Conservation (phyloP, 2,888 invertebrate genomes). For the Dynastes maya region DNA sequence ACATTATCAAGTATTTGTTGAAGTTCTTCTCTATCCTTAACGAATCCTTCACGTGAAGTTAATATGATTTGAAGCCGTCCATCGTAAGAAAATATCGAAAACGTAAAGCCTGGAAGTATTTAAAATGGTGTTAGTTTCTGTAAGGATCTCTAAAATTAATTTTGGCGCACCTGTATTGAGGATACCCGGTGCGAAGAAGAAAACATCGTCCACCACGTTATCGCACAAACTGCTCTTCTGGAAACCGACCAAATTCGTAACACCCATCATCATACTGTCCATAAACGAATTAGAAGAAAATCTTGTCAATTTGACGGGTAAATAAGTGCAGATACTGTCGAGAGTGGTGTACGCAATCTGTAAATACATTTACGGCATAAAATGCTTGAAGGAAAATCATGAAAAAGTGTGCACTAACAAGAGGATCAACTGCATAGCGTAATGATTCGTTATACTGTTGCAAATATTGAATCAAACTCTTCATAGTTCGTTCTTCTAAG, state of each 20-base stretch:
- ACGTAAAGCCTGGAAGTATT: slow-evolving; percentile 22
- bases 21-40: slow-evolving; percentile 32
- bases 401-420: not conserved
- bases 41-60: slow-evolving; percentile 31
- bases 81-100: slow-evolving; percentile 40
- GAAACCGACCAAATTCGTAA: slow-evolving; percentile 31
- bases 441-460: slow-evolving; percentile 21
- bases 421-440: slow-evolving; percentile 35
- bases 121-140: not conserved
- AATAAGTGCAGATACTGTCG: not conserved
- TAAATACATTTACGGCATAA: not conserved
- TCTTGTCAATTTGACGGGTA: not conserved
- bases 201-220: slow-evolving; percentile 20
- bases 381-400: no score
- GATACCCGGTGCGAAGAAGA: slow-evolving; percentile 24
- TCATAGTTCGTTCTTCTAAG: slow-evolving; percentile 11
- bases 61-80: slow-evolving; percentile 34
- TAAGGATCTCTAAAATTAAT: not conserved
- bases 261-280: slow-evolving; percentile 24
- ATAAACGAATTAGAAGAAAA: slow-evolving; percentile 8
- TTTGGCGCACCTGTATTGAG: slow-evolving; percentile 21
- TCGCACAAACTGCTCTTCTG: slow-evolving; percentile 20
- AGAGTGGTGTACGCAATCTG: slow-evolving; percentile 10
- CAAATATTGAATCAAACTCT: slow-evolving; percentile 21
- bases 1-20: slow-evolving; percentile 41